These are phyloP conservation scores for Hydrotaea cyrtoneurina DNA, from an alignment of 2,888 invertebrate species.

Conservation along the genomic window DNA sequence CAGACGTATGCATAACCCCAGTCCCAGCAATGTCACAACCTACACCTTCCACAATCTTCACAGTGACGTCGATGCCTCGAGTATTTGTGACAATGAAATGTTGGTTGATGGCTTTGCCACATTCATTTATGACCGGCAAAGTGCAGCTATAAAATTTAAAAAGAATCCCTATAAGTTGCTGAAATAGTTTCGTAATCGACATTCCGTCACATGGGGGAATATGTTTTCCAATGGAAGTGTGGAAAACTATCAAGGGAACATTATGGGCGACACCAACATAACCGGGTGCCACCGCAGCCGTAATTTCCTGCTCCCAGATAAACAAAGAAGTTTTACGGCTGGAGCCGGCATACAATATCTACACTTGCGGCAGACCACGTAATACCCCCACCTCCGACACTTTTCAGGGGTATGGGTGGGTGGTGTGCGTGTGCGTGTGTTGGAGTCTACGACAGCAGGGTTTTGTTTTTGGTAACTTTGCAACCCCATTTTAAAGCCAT, in stretches of 20 bases:
- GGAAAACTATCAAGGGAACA: background rate
- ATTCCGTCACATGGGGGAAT: background rate
- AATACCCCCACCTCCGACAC: background rate
- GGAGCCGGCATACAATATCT: background rate
- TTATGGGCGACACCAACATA: background rate
- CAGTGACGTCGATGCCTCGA: background rate
- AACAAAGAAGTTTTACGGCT: background rate
- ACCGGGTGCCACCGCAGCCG: background rate
- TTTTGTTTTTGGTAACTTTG: background rate
- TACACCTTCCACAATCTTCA: background rate
- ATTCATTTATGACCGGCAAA: background rate
- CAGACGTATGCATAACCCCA: too few relatives aligned
- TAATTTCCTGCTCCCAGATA: too few relatives aligned
- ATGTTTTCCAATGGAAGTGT: background rate
- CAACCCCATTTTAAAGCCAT: background rate
- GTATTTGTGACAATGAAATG: background rate
- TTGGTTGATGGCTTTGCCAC: constrained; percentile 8
- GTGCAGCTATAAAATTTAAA: constrained; percentile 12
- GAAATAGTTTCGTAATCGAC: background rate
- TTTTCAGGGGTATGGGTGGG: background rate
- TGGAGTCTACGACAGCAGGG: too few relatives aligned
- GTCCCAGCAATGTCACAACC: background rate
- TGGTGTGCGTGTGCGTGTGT: background rate
- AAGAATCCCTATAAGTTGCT: constrained; percentile 12
- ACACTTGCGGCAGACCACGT: background rate